These are phyloP conservation scores for Picathartes gymnocephalus DNA, from an alignment of 2,113 vertebrate species.

Conservation along the genomic window DNA sequence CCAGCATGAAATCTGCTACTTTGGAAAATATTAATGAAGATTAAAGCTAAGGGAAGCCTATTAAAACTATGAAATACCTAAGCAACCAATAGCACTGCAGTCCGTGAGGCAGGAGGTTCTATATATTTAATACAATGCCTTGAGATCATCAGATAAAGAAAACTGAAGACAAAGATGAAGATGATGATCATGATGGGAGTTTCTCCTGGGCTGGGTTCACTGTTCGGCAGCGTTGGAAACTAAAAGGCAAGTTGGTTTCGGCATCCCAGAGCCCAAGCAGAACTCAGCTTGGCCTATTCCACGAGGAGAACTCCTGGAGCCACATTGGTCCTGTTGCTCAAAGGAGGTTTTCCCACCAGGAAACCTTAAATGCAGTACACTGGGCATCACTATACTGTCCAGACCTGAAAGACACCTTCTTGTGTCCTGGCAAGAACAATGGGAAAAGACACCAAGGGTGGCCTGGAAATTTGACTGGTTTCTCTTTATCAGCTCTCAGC, in stretches of 20 bases:
- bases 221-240: background rate
- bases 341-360: background rate
- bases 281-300: background rate
- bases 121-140: background rate
- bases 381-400: background rate
- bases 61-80: background rate
- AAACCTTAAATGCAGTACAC: background rate
- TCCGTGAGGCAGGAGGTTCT: background rate
- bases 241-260: background rate
- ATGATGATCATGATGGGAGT: background rate
- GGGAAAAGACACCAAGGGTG: background rate
- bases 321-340: rapidly evolving
- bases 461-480: background rate
- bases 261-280: background rate
- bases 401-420: background rate
- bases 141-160: background rate
- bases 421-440: background rate
- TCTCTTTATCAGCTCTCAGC: background rate
- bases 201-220: background rate
- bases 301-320: background rate
- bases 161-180: background rate
- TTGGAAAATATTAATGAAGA: background rate
- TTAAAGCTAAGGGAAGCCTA: background rate
- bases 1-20: background rate
- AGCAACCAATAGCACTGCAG: background rate